Evolutionary conservation across 2,888 invertebrate genomes (phyloP).

Genomic region (Pogonocherus hispidulus): DNA sequence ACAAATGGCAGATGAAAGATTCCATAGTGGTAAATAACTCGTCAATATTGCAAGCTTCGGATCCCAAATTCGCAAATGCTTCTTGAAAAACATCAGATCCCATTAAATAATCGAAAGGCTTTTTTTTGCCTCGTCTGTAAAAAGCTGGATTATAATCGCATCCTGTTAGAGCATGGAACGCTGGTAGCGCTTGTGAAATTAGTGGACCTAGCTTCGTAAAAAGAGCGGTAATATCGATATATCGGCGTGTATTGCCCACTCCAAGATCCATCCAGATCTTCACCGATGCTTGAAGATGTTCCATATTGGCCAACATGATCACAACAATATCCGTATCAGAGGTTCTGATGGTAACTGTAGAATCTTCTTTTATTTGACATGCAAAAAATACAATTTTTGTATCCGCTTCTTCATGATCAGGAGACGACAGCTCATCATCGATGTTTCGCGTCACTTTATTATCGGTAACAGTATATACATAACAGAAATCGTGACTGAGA

Average conservation of each 20-base stretch:
- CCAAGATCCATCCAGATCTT: conserved; percentile 15
- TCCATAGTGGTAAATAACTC: conserved; percentile 13
- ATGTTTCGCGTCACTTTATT: conserved; percentile 21
- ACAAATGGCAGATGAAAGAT: conserved; percentile 47
- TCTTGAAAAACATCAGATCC: conserved; percentile 30
- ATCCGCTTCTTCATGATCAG: conserved; percentile 47
- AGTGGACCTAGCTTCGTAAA: conserved; percentile 41
- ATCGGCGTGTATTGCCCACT: conserved; percentile 14
- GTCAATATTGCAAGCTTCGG: conserved; percentile 2
- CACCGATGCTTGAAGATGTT: conserved; percentile 32
- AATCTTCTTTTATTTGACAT: conserved; percentile 33
- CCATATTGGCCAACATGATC: conserved; percentile 49
- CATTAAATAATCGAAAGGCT: not conserved
- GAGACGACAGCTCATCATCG: conserved; percentile 43
- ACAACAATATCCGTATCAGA: conserved; percentile 53
- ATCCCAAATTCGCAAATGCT: not conserved
- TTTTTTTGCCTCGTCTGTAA: not conserved
- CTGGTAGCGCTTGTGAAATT: conserved; percentile 52
- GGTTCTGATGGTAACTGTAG: conserved; percentile 42
- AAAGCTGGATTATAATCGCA: conserved; percentile 47
- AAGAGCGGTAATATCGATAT: conserved; percentile 18
- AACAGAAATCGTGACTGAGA: conserved; percentile 35
- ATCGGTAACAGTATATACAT: conserved; percentile 50
- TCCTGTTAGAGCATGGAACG: conserved; percentile 57
- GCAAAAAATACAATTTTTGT: conserved; percentile 39